phyloP scores from a whole-genome alignment of 2,113 vertebrate genomes.

The Laticauda colubrina region DNA sequence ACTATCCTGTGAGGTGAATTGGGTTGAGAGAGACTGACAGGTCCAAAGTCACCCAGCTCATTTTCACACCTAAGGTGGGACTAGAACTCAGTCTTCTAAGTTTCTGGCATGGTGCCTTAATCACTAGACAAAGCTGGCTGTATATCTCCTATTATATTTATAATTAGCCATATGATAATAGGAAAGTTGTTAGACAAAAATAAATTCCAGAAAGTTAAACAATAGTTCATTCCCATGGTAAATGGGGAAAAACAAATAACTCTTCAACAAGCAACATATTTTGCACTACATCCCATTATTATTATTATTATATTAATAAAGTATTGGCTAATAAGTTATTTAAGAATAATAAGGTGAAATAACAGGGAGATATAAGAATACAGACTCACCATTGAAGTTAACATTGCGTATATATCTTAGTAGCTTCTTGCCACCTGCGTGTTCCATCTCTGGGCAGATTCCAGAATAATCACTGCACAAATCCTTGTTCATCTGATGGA shows the following conservation, averaged over 20 bases:
- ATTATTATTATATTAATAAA: neutral
- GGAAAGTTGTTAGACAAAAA: neutral
- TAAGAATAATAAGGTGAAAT: neutral
- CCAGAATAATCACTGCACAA: conserved; percentile 84
- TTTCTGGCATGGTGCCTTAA: neutral
- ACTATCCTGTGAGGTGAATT: neutral
- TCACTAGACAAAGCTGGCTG: neutral
- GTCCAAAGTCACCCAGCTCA: neutral
- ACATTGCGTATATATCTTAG: conserved; percentile 91
- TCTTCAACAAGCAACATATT: neutral
- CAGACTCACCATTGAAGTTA: conserved; percentile 85
- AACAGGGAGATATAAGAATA: neutral
- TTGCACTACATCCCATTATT: neutral
- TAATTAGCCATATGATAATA: neutral
- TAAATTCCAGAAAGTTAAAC: neutral
- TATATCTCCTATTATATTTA: neutral
- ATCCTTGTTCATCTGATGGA: conserved; percentile 93
- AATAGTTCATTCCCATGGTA: neutral
- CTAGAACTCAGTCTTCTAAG: neutral
- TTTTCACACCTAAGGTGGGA: neutral
- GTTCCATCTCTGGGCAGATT: conserved; percentile 89
- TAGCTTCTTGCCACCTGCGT: conserved; percentile 85
- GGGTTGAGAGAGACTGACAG: neutral
- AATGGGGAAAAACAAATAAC: neutral
- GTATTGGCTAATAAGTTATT: neutral